Conservation (phyloP, 2,797 vertebrate species). For the Molossus alvarezi region DNA sequence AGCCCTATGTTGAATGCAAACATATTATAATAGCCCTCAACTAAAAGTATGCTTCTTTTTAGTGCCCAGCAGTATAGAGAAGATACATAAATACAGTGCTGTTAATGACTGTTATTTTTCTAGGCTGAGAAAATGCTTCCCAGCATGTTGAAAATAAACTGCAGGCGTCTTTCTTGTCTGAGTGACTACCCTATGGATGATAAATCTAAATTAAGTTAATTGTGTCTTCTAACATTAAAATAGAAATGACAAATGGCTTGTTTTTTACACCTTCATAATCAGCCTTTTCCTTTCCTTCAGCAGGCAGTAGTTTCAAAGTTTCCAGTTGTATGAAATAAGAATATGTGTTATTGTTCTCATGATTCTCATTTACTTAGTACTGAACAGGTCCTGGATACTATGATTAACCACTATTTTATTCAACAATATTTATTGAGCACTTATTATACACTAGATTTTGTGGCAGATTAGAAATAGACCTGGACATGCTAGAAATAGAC, state of each 20-base stretch:
- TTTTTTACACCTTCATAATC: constrained; percentile 78
- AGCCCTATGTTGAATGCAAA: not conserved
- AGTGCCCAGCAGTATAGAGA: constrained; percentile 1
- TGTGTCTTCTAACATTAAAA: constrained; percentile 75
- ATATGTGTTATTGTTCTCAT: constrained; percentile 7
- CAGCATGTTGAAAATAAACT: constrained; percentile 60
- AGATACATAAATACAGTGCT: constrained; percentile 23
- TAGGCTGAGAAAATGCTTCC: constrained; percentile 34
- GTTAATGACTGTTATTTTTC: not conserved
- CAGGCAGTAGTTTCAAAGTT: constrained; percentile 53
- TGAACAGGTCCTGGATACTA: not conserved
- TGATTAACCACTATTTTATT: not conserved
- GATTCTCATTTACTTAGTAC: not conserved
- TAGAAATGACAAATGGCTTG: constrained; percentile 78
- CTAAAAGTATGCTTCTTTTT: constrained; percentile 11
- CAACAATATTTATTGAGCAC: not conserved
- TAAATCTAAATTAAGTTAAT: constrained; percentile 80
- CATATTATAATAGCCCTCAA: not conserved
- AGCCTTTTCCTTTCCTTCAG: constrained; percentile 56
- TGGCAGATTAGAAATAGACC: not conserved
- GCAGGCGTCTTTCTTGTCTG: constrained; percentile 47
- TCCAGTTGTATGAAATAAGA: constrained; percentile 61
- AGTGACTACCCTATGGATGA: constrained; percentile 5
- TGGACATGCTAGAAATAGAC: not conserved
- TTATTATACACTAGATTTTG: constrained; percentile 12